Base-by-base conservation (phyloP, 37 sponge, comb jelly and placozoan species). In the Amphimedon queenslandica region DNA sequence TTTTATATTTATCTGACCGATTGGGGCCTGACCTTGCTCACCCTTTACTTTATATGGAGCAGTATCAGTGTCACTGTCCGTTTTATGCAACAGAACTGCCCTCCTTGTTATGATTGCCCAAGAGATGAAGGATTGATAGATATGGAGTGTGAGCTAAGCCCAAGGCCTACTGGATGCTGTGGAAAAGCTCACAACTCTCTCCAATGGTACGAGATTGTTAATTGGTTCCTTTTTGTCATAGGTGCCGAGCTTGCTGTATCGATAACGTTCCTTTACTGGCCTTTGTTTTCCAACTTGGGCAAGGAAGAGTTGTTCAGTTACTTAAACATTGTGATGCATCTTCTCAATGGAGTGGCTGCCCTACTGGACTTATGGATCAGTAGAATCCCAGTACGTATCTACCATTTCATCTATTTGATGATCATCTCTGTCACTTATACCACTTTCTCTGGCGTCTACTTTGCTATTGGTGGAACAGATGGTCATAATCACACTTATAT, bases 151-250 rank as follows among this genome's bases (percentile, higher is more conserved):
- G 27, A 16, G 58, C 21, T 6, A 21, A 38, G 4, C 47, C 25
- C 8, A 47, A 11, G 21, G 6, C 83, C 77, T 10, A 38, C n/a
- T 8, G 77, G 77, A 1, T 82, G 77, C 35, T 82, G 83, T 41
- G 65, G 71, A 13, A 6, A 23, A 1, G 33, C 16, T 1, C 41
- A 24, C 11, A 61, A 82, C 40, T 11, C 20, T 20, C 41, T 55
- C 33, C 58, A 25, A 70, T 92, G 93, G 93, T 92, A 84, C 43
- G 81, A 92, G 24, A 83, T 76, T 53, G 43, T 87, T 8, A 84
- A 87, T 16, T 87, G 88, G 93, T n/a, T 80, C 3, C 47, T 87
- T 0, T 80, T 72, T 35, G 38, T 53, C 11, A 31, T 86, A 8
- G 88, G 77, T 20, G 29, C 47, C 30, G 70, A 70, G 23, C 2